A percentile compares a stretch with the other conserved stretches of the same genome.
Evolutionary conservation across 2,113 vertebrate species (phyloP).

Genomic region (Seriola rivoliana): DNA sequence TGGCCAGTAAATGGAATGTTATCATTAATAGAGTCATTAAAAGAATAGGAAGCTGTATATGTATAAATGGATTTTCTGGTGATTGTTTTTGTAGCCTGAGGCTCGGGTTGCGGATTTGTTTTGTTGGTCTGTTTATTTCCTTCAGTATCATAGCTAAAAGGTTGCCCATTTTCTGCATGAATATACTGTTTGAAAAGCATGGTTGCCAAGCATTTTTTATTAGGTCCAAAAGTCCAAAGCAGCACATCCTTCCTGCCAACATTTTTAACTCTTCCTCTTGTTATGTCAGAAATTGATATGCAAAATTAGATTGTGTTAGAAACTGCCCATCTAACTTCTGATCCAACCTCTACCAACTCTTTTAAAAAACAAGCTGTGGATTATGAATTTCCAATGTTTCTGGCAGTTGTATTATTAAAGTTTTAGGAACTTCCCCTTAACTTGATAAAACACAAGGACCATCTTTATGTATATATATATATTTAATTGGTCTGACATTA

Average conservation of each 20-base stretch:
- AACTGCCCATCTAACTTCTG: constrained; percentile 1
- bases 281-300: constrained; percentile 18
- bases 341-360: background rate
- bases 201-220: constrained; percentile 64
- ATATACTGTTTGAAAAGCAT: constrained; percentile 60
- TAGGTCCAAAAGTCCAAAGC: constrained; percentile 57
- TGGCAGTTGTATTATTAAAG: background rate
- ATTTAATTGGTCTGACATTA: background rate
- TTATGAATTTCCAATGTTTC: background rate
- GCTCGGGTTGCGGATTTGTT: constrained; percentile 71
- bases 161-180: constrained; percentile 70
- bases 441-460: background rate
- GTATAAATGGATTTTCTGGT: constrained; percentile 84
- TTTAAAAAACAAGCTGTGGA: background rate
- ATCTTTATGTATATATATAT: background rate
- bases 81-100: constrained; percentile 84
- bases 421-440: background rate
- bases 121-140: constrained; percentile 73
- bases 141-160: constrained; percentile 67
- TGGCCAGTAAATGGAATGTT: constrained; percentile 73
- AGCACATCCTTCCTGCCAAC: constrained; percentile 16
- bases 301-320: constrained; percentile 21
- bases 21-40: constrained; percentile 83
- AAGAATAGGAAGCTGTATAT: constrained; percentile 73
- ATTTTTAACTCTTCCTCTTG: constrained; percentile 12